phyloP scores from a whole-genome alignment of 2,888 invertebrate genomes.

The Apodemia mormo region DNA sequence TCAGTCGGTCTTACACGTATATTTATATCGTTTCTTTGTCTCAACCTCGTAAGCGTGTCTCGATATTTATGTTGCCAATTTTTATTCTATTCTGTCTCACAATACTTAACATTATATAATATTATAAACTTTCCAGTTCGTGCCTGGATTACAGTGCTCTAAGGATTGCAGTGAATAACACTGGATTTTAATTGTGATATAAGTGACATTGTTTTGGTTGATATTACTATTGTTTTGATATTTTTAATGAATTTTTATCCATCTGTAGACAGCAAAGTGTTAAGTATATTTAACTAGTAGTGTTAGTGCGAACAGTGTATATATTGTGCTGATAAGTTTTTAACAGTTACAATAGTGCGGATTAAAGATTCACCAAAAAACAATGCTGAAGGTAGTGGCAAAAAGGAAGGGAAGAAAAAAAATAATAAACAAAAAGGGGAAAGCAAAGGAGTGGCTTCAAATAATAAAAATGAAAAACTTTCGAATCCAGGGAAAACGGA shows the following conservation, averaged over 20 bases:
- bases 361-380: slow-evolving; percentile 83
- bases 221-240: slow-evolving; percentile 16
- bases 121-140: slow-evolving; percentile 41
- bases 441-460: slow-evolving; percentile 70
- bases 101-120: not conserved
- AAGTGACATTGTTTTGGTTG: slow-evolving; percentile 31
- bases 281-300: not conserved
- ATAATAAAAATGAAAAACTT: slow-evolving; percentile 61
- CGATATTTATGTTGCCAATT: slow-evolving; percentile 57
- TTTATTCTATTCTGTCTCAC: not conserved
- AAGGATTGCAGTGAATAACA: slow-evolving; percentile 73
- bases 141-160: slow-evolving; percentile 73
- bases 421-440: slow-evolving; percentile 82
- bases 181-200: slow-evolving; percentile 48
- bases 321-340: slow-evolving; percentile 32
- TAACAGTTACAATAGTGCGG: slow-evolving; percentile 85
- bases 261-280: not conserved
- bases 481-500: slow-evolving; percentile 58
- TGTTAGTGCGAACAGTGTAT: slow-evolving; percentile 9
- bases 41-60: slow-evolving; percentile 63
- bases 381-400: slow-evolving; percentile 82
- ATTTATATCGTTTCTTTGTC: slow-evolving; percentile 35
- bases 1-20: slow-evolving; percentile 50
- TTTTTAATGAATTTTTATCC: slow-evolving; percentile 2
- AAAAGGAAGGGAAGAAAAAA: slow-evolving; percentile 85